Percentiles rank a stretch among this genome's conserved stretches.
These are phyloP conservation scores for Stichopus horrens DNA, from an alignment of 53 echinoderm and acorn worm genomes.

Conservation along the genomic window DNA sequence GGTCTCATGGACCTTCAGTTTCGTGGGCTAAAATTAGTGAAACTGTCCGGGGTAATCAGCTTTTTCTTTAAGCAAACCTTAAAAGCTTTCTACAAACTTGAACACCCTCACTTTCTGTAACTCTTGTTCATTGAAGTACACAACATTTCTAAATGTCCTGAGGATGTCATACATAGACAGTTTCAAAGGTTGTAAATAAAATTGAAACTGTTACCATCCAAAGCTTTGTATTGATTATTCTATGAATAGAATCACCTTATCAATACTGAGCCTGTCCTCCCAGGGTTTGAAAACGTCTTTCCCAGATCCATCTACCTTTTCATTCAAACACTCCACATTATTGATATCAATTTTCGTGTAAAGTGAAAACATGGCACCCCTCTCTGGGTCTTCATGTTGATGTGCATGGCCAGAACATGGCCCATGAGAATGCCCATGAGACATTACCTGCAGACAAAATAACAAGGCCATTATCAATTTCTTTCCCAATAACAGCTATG, in stretches of 20 bases:
- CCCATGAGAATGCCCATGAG: slow-evolving; percentile 88
- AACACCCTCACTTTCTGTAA: no score
- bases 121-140: no score
- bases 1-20: no score
- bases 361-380: slow-evolving; percentile 84
- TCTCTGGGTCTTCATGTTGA: slow-evolving; percentile 76
- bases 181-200: no score
- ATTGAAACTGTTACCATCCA: not conserved
- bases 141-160: no score
- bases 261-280: slow-evolving; percentile 80
- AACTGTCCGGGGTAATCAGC: no score
- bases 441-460: slow-evolving; percentile 40
- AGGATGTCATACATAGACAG: no score
- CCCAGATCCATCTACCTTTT: slow-evolving; percentile 84
- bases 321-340: slow-evolving; percentile 90
- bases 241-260: slow-evolving; percentile 64
- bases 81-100: no score
- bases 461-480: not conserved
- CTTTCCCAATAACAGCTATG: not conserved
- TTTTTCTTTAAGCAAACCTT: no score
- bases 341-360: slow-evolving; percentile 84
- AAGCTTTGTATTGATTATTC: not conserved
- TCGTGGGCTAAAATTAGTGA: no score
- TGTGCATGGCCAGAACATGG: slow-evolving; percentile 75
- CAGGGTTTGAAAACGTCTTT: slow-evolving; percentile 95